Base-by-base conservation (phyloP, 2,797 vertebrate species). In the Remorina albescens region DNA sequence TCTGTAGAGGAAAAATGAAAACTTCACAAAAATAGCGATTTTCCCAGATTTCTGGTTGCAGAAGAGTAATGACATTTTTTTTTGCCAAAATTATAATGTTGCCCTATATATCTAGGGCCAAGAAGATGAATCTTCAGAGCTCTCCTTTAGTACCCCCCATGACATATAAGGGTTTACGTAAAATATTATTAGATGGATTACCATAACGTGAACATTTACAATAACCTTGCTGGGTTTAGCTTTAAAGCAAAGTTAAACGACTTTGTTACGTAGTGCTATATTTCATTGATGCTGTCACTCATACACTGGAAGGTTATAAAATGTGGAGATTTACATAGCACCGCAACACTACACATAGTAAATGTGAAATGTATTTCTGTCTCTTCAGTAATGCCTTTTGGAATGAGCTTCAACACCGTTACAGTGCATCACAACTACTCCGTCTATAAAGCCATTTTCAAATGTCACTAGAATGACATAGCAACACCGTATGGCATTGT, bases 1-100 rank as follows among this genome's bases (percentile, higher is more conserved):
- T 98, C 98, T 99, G 93, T 21, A 71, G 28, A 2, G 5, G 53
- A 68, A n/a, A 67, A 39, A n/a, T 1, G 42, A 36, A 63, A 54
- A 32, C 18, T 47, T 16, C 19, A 15, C 21, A 12, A 7, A 32
- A 56, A 42, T 1, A 2, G 3, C 46, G 34, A 53, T 25, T 39
- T 57, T 1, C 0, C 39, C 5, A 3, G 8, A 67, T 37, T 63
- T 3, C 2, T 25, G 8, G 58, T 63, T 68, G 39, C 9, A 49
- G 50, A 15, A 25, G 53, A 7, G 7, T 37, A 49, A 1, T 46
- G 15, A 42, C 46, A n/a, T 18, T 18, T 5, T 23, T 44, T 21
- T 26, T 26, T 37, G 53, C 42, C 2, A 3, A 36, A 32, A 19
- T 15, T 25, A 36, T n/a, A n/a, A n/a, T n/a, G n/a, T n/a, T n/a